Evolutionary conservation across 1,140 invertebrate genomes (phyloP), one percentile per base, ranked within the genome.

Genomic region (Drosophila asahinai): DNA sequence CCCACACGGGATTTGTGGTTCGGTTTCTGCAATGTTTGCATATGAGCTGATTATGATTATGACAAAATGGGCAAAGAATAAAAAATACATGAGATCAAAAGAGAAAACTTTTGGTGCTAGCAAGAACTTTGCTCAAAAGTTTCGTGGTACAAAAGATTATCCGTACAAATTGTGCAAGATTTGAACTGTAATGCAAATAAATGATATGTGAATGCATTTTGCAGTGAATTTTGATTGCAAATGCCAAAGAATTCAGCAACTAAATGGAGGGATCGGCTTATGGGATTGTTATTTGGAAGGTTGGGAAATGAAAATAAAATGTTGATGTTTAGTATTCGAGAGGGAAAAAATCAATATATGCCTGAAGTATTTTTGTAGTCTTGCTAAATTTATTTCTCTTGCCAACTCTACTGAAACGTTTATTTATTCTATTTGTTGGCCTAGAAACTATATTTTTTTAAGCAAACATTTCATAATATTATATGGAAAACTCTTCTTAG

Each of bases 31-130:
- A 72, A 51, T 51, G 55, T 62, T 77, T 60, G 49, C 64, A 68
- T 61, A 48, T 48, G 43, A 77, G 74, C 43, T 77, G 64, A 77
- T 77, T 77, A 78, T 70, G 64, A 22, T 55, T 60, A 67, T 60
- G 27, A 27, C 43, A 19, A 19, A 47, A 57, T 62, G 68, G 54
- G 3, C 30, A 55, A 30, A 42, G 61, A 45, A 52, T 38, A 71
- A 71, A 51, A 42, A 40, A 9, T 25, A 38, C 1, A 5, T 11
- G 3, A 9, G n/a, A 30, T 30, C 0, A 49, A 8, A 15, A 19
- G 65, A 27, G 25, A 30, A 52, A 48, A 71, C 38, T 33, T 43
- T 12, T 4, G 42, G 15, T 67, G 36, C 25, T 25, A 60, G 17
- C 4, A 3, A 59, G 7, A 59, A 48, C 14, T 30, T 42, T 14